Evolutionary conservation across 2,797 vertebrate genomes (phyloP), one percentile per base, ranked within the genome.

Genomic region (Phoeniculus purpureus): DNA sequence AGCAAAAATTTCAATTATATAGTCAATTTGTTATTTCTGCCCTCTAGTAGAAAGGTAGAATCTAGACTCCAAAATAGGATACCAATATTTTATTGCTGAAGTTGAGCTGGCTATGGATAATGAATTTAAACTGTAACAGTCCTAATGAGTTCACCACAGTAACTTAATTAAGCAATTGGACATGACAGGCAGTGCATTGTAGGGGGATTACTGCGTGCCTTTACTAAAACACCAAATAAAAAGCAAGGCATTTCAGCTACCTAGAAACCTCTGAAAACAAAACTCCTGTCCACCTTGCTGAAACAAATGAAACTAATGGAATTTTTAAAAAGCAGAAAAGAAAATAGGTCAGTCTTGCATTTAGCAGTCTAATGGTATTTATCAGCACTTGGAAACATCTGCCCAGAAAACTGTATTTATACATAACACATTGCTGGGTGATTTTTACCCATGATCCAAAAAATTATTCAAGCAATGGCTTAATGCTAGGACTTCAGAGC

Each of bases 291-390:
- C 43, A 74, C 31, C 32, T 66, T 40, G 19, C 15, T 67, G 58
- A 43, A 66, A 61, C 13, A 51, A 64, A 58, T 45, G 4, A 58
- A 88, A 45, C 43, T 14, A 66, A 70, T 20, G 27, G 50, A 70
- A 78, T 91, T 92, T 87, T 65, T 75, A 75, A 54, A 81, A 81
- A 95, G 32, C 32, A 72, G 34, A 31, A 67, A 81, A 71, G 23
- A 54, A 90, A 82, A 60, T 14, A 85, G 16, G 17, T 48, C 45
- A 51, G 43, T 72, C 70, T 59, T 62, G 23, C 45, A 52, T 75
- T 85, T 70, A 87, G 37, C 34, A 59, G n/a, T 47, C 45, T 62
- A 48, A 68, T 18, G 22, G 26, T 58, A 62, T 87, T 90, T 90
- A 67, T 70, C 19, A 47, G 3, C 26, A 26, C 18, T 43, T 4